These are phyloP conservation scores for Seira ritae DNA, from an alignment of 2,888 invertebrate species.

Conservation along the genomic window DNA sequence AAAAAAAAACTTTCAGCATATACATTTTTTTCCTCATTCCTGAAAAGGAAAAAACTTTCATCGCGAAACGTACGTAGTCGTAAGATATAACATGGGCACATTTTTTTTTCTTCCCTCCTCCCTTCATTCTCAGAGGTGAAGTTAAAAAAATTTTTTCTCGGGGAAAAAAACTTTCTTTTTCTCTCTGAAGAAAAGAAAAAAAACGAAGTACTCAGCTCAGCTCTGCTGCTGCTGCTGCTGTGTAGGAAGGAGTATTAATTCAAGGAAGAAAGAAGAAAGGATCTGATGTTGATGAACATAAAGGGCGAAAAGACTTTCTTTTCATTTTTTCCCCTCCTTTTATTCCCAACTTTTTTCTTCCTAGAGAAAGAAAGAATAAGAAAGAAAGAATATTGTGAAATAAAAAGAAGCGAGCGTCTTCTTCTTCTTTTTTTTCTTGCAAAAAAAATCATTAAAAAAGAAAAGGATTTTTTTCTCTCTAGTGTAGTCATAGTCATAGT, in stretches of 20 bases:
- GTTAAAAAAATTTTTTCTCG: too few relatives aligned
- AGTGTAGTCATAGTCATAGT: neutral
- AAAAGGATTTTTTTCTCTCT: conserved; percentile 25
- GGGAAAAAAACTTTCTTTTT: too few relatives aligned
- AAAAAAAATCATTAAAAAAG: conserved; percentile 51
- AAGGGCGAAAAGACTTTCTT: conserved; percentile 31
- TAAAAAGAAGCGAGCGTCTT: conserved; percentile 29
- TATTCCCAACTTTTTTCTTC: conserved; percentile 38
- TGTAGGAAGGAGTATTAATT: conserved; percentile 50
- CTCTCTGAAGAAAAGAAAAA: conserved; percentile 22
- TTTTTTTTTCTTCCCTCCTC: neutral
- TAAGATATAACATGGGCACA: neutral
- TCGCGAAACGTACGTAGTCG: too few relatives aligned
- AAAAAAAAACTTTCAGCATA: conserved; percentile 1
- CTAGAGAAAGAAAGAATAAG: conserved; percentile 9
- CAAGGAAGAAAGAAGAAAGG: conserved; percentile 47
- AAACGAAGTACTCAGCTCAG: neutral
- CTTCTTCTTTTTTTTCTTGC: neutral
- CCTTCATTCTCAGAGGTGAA: neutral
- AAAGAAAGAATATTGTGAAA: conserved; percentile 18
- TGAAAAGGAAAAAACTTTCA: neutral
- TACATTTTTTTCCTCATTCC: neutral
- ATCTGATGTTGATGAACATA: conserved; percentile 41
- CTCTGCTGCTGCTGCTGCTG: too few relatives aligned
- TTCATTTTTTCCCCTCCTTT: conserved; percentile 43